These are phyloP conservation scores for Loripinus fragilis DNA, from an alignment of 2,888 invertebrate genomes.

Conservation along the genomic window DNA sequence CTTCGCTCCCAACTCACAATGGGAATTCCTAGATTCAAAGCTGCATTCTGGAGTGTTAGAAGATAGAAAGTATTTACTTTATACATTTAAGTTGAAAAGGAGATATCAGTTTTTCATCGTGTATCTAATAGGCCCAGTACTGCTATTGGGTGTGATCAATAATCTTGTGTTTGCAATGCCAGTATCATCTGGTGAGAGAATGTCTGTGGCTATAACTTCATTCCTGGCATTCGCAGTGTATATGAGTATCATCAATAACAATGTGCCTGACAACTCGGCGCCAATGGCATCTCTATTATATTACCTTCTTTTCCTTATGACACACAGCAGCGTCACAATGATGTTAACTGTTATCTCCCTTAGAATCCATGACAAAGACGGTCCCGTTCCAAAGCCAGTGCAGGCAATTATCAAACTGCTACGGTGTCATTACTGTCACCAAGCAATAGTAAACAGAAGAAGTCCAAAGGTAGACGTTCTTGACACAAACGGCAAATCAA, in stretches of 20 bases:
- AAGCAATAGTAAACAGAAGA: neutral
- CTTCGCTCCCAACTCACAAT: slow-evolving; percentile 32
- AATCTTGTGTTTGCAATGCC: slow-evolving; percentile 51
- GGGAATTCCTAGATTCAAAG: slow-evolving; percentile 2
- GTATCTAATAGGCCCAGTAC: slow-evolving; percentile 46
- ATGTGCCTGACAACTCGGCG: slow-evolving; percentile 47
- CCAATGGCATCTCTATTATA: slow-evolving; percentile 51
- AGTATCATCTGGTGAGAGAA: slow-evolving; percentile 48
- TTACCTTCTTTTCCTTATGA: slow-evolving; percentile 44
- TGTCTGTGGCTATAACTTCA: slow-evolving; percentile 47
- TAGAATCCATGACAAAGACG: slow-evolving; percentile 34
- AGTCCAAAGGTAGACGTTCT: neutral
- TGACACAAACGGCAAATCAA: neutral
- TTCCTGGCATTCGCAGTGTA: slow-evolving; percentile 53
- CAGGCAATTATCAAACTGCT: neutral
- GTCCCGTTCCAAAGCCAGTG: slow-evolving; percentile 23
- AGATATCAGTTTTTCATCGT: slow-evolving; percentile 33
- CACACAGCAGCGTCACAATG: slow-evolving; percentile 37
- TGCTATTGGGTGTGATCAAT: slow-evolving; percentile 37
- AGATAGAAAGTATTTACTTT: neutral
- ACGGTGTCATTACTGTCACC: neutral
- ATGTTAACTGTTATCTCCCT: slow-evolving; percentile 39
- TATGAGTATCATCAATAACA: slow-evolving; percentile 51
- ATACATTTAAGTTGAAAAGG: slow-evolving; percentile 29
- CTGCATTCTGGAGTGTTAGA: neutral